A percentile compares a stretch with the other conserved stretches of the same genome.
Evolutionary conservation across 2,113 vertebrate species (phyloP).

Genomic region (Anolis carolinensis): DNA sequence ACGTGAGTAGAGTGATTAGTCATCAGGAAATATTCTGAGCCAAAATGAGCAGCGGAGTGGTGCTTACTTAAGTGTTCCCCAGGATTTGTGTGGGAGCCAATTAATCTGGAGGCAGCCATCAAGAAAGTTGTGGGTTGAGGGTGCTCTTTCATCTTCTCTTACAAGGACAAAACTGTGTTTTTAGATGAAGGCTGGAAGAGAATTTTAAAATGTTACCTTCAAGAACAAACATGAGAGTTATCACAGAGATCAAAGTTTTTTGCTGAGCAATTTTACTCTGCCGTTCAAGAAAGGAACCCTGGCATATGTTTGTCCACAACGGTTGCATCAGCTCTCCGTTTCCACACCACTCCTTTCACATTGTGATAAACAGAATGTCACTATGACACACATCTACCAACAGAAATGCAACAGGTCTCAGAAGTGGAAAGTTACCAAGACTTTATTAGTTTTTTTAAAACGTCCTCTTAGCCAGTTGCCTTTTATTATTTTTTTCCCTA

Average conservation of each 20-base stretch:
- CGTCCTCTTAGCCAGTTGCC: conserved; percentile 23
- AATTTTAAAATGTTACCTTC: conserved; percentile 25
- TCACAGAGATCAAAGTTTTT: background rate
- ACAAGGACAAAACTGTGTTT: conserved; percentile 28
- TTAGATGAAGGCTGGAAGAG: conserved; percentile 41
- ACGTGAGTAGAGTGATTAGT: conserved; percentile 60
- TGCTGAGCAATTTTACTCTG: background rate
- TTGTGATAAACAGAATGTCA: conserved; percentile 17
- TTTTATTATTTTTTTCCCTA: conserved; percentile 29
- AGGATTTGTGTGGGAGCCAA: conserved; percentile 39
- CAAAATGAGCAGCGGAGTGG: conserved; percentile 41
- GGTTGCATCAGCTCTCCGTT: conserved; percentile 33
- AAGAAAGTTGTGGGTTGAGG: conserved; percentile 27
- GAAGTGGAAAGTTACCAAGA: background rate
- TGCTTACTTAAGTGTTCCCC: conserved; percentile 42
- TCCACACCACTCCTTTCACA: background rate
- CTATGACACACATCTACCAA: conserved; percentile 9
- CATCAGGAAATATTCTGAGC: conserved; percentile 39
- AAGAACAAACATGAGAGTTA: conserved; percentile 13
- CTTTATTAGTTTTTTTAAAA: conserved; percentile 21
- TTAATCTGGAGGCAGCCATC: conserved; percentile 50
- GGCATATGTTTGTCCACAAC: background rate
- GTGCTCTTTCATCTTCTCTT: conserved; percentile 42
- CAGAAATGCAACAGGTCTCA: background rate
- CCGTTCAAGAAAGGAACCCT: conserved; percentile 6